A percentile compares a stretch with the other conserved stretches of the same genome.
Conservation (phyloP, 2,113 vertebrate genomes). For the Phaethon lepturus region DNA sequence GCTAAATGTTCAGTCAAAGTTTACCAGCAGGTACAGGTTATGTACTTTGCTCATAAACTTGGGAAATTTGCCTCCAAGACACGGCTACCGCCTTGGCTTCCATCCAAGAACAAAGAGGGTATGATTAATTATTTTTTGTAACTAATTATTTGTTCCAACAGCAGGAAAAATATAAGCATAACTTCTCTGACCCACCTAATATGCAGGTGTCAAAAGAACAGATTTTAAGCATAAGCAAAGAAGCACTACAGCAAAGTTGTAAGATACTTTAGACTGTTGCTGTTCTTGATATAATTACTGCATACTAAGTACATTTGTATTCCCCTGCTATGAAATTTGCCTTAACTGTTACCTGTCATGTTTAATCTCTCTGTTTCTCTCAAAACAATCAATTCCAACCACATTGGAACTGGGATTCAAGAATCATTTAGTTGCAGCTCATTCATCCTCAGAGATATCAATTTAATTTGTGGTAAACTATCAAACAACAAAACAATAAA, state of each 20-base stretch:
- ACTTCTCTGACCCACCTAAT: background rate
- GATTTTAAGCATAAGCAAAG: background rate
- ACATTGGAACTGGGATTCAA: background rate
- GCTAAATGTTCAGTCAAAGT: background rate
- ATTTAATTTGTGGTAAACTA: background rate
- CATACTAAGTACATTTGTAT: background rate
- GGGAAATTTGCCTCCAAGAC: background rate
- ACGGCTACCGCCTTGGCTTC: background rate
- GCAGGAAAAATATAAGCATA: background rate
- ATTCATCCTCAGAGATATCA: background rate
- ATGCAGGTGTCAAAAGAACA: background rate
- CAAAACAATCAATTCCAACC: background rate
- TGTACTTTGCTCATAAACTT: background rate
- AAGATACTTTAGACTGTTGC: background rate
- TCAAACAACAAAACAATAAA: background rate
- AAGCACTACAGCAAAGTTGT: background rate
- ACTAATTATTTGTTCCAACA: background rate
- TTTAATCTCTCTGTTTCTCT: background rate
- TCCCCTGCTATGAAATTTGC: background rate
- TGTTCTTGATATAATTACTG: background rate
- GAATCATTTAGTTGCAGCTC: background rate
- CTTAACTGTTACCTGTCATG: background rate
- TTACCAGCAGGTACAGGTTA: background rate
- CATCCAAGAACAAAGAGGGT: background rate
- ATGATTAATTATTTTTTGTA: background rate